These are phyloP conservation scores for Prionailurus bengalensis DNA, from an alignment of 2,113 vertebrate species.

Conservation along the genomic window DNA sequence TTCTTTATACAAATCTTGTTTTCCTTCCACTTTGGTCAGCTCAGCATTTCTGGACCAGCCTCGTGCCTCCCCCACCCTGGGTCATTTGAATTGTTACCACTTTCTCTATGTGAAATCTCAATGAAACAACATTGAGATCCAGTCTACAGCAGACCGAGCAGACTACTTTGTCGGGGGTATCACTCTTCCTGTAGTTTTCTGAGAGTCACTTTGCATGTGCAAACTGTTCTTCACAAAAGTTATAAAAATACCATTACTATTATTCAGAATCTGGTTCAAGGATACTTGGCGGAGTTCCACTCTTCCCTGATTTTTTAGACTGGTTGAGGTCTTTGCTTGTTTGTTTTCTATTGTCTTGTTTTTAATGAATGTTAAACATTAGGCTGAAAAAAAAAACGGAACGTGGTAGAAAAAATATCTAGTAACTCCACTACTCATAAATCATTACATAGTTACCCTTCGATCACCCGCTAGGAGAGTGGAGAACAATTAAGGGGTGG, in stretches of 20 bases:
- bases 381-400: not conserved
- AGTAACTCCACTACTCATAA: not conserved
- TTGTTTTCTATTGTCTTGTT: not conserved
- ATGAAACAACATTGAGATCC: not conserved
- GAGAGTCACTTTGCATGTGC: not conserved
- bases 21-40: not conserved
- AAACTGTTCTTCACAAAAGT: not conserved
- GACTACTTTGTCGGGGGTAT: not conserved
- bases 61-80: fast-evolving
- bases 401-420: not conserved
- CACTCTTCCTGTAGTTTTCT: not conserved
- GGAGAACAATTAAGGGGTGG: not conserved
- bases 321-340: not conserved
- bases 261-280: not conserved
- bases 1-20: not conserved
- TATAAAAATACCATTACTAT: not conserved
- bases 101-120: not conserved
- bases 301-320: not conserved
- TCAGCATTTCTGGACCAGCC: not conserved
- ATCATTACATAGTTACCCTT: not conserved
- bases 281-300: not conserved
- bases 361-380: not conserved
- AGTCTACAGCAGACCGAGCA: not conserved
- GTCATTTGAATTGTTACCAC: not conserved
- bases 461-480: not conserved